Percentiles rank a stretch among this genome's conserved stretches.
Conservation (phyloP, 2,888 invertebrate genomes). For the Neuroscelio doddi region DNA sequence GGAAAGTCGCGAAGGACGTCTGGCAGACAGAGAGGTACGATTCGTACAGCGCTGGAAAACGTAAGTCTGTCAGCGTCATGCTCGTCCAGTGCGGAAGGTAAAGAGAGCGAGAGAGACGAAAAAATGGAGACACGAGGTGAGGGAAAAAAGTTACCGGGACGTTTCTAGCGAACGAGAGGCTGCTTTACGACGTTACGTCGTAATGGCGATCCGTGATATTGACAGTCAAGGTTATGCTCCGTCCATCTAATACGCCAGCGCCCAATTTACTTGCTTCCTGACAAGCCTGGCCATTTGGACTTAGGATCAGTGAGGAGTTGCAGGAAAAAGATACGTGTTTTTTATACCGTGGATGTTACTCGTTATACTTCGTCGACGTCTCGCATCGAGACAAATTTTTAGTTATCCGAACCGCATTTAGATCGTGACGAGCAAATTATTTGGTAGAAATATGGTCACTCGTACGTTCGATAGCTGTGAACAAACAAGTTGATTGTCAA, state of each 20-base stretch:
- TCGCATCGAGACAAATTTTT: too few relatives aligned
- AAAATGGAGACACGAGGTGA: background rate
- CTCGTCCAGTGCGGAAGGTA: slow-evolving; percentile 44
- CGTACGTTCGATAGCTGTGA: too few relatives aligned
- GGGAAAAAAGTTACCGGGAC: slow-evolving; percentile 40
- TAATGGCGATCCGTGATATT: slow-evolving; percentile 47
- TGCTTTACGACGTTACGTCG: slow-evolving; percentile 26
- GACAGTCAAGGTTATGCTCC: slow-evolving; percentile 53
- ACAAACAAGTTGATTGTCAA: too few relatives aligned
- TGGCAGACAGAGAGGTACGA: slow-evolving; percentile 20
- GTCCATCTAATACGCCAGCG: slow-evolving; percentile 39
- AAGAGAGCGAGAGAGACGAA: slow-evolving; percentile 16
- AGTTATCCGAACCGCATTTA: too few relatives aligned
- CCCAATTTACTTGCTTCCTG: slow-evolving; percentile 46
- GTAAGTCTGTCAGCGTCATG: slow-evolving; percentile 66
- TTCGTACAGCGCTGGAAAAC: slow-evolving; percentile 21
- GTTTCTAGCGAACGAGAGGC: slow-evolving; percentile 37
- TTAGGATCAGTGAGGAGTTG: too few relatives aligned
- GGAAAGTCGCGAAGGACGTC: slow-evolving; percentile 1
- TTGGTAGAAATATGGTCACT: too few relatives aligned
- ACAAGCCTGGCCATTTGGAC: background rate
- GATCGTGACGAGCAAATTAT: too few relatives aligned
- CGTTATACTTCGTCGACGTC: too few relatives aligned
- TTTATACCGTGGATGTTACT: too few relatives aligned
- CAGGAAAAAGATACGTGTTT: too few relatives aligned